Evolutionary conservation across 2,888 invertebrate species (phyloP), one percentile per base, ranked within the genome.

Genomic region (Polydrusus cervinus): DNA sequence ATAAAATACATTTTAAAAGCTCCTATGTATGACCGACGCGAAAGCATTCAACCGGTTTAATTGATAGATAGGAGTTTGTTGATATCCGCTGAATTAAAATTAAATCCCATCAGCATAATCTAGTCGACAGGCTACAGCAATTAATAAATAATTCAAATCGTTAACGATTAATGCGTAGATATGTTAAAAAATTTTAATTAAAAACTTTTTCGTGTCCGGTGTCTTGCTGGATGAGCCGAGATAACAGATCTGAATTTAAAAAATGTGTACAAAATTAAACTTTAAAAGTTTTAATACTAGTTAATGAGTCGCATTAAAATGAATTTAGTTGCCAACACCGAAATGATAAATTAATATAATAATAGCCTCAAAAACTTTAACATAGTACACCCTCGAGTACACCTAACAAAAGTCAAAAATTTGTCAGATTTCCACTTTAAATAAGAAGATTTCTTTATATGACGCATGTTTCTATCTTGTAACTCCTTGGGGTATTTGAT

Each of bases 111-210:
- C 38, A 18, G 16, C 30, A 38, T 60, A 60, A 60, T 60, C 57
- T 38, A 18, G 57, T 60, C 38, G 57, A 38, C 38, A 60, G 57
- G 57, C 38, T 38, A 38, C 38, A 38, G 10, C 57, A 38, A 38
- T 38, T 60, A 60, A 60, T 60, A 60, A 60, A 60, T 60, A 60
- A 60, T 60, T 60, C 57, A 60, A 60, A 60, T 38, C 38, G 57
- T 60, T 38, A 14, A 16, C 57, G 57, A 38, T 38, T 18, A 60
- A 60, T 38, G 57, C 38, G 57, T 60, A 38, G 38, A 38, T 60
- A 60, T 60, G 57, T 60, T 14, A 38, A 60, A 60, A 38, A 60
- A 40, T 34, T 60, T 60, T 60, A 60, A 60, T 60, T 60, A 38
- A 60, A 60, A 60, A 38, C 16, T 60, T 60, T 60, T 60, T 60